Percentiles rank a stretch among this genome's conserved stretches.
These are phyloP conservation scores for Pseudopodoces humilis DNA, from an alignment of 2,113 vertebrate species.

Conservation along the genomic window DNA sequence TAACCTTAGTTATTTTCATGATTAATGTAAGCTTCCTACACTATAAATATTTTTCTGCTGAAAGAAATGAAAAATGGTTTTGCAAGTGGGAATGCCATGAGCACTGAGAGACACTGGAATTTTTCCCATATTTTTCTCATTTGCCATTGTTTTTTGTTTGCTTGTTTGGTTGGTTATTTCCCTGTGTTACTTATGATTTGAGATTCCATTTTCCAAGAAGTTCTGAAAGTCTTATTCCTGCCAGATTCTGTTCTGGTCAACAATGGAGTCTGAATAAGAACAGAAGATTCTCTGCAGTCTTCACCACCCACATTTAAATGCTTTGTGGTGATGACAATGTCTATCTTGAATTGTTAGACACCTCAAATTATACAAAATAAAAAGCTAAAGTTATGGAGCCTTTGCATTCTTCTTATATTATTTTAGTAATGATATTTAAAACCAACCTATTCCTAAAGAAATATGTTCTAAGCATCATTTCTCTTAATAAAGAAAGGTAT, in stretches of 20 bases:
- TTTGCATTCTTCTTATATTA: not conserved
- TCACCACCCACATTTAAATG: not conserved
- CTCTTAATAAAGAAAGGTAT: constrained; percentile 10
- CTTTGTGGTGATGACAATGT: not conserved
- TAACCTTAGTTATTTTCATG: not conserved
- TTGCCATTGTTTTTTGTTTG: constrained; percentile 19
- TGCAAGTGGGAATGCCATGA: not conserved
- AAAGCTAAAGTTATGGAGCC: not conserved
- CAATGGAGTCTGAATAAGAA: not conserved
- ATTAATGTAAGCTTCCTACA: not conserved
- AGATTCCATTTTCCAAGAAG: constrained; percentile 43
- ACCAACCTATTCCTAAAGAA: not conserved
- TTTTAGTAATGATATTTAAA: constrained; percentile 10
- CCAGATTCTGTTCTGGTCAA: constrained; percentile 15
- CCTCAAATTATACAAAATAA: not conserved
- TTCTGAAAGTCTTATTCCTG: not conserved
- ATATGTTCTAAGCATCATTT: not conserved
- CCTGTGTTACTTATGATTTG: not conserved
- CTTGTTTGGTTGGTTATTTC: not conserved
- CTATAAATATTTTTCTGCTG: constrained; percentile 23
- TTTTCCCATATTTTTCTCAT: constrained; percentile 44
- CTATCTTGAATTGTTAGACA: not conserved
- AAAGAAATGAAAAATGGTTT: constrained; percentile 36
- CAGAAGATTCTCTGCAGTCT: not conserved
- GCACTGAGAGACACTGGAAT: not conserved